Evolutionary conservation across 2,797 vertebrate species (phyloP).

Genomic region (Silurus lanzhouensis): DNA sequence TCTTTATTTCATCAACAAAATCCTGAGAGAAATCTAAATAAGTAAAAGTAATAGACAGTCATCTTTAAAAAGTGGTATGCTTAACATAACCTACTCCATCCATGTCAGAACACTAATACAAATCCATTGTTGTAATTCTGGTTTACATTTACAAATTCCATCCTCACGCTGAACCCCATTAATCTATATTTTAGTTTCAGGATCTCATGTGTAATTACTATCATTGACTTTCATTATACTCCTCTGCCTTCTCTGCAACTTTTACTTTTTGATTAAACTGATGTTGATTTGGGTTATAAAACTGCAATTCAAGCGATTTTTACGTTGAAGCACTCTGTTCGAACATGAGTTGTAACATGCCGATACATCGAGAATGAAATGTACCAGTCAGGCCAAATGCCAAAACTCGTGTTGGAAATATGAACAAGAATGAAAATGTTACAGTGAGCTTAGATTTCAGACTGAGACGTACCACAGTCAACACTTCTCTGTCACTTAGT

Average conservation of each 20-base stretch:
- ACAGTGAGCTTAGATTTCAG: too few species aligned
- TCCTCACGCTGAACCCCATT: not conserved
- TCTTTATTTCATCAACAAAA: not conserved
- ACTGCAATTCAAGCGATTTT: not conserved
- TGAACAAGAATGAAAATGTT: too few species aligned
- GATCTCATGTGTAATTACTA: not conserved
- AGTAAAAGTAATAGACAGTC: not conserved
- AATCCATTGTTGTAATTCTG: not conserved
- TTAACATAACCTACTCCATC: not conserved
- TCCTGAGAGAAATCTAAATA: not conserved
- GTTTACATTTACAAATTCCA: not conserved
- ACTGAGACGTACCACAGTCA: too few species aligned
- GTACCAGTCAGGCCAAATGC: not conserved
- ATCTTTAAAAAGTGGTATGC: not conserved
- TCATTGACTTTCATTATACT: not conserved
- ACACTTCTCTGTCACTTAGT: too few species aligned
- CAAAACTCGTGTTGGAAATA: too few species aligned
- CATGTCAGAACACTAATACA: not conserved
- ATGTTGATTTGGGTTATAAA: not conserved
- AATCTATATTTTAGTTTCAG: not conserved
- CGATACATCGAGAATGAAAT: not conserved
- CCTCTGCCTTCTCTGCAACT: not conserved
- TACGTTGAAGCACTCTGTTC: not conserved
- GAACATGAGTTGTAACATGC: not conserved
- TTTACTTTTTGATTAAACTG: not conserved